These are phyloP conservation scores for Hermaeophaga mercurialis DNA, from an alignment of 2,888 invertebrate genomes.

Conservation along the genomic window DNA sequence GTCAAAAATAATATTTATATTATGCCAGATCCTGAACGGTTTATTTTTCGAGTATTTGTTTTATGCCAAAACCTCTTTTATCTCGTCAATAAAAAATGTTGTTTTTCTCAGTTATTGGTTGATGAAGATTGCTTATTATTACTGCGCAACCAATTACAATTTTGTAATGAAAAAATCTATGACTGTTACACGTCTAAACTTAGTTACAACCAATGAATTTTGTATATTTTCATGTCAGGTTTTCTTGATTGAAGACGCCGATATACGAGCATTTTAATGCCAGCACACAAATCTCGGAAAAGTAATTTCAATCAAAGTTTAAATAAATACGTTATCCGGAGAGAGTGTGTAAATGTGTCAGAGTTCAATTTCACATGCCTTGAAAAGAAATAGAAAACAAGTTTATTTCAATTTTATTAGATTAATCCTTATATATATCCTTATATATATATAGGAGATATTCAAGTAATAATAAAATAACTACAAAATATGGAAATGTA, in stretches of 20 bases:
- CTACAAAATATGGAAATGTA: no score
- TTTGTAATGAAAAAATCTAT: slow-evolving; percentile 13
- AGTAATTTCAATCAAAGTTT: background rate
- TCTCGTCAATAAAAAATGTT: slow-evolving; percentile 29
- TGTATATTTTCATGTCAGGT: slow-evolving; percentile 1
- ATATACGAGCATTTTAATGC: background rate
- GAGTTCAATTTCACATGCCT: no score
- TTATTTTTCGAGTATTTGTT: slow-evolving; percentile 39
- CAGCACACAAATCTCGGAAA: background rate
- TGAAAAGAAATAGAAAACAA: no score
- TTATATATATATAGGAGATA: no score
- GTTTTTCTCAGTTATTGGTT: slow-evolving; percentile 27
- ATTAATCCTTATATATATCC: no score
- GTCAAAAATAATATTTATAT: slow-evolving; percentile 42
- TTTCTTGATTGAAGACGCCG: background rate
- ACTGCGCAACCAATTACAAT: slow-evolving; percentile 23
- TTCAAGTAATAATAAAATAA: no score
- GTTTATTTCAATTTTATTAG: no score
- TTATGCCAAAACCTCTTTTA: slow-evolving; percentile 37
- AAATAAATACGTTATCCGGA: background rate
- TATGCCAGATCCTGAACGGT: slow-evolving; percentile 33
- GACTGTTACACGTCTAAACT: background rate
- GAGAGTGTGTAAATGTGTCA: no score
- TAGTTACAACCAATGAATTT: slow-evolving; percentile 6
- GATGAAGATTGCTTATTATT: slow-evolving; percentile 26